phyloP scores from a whole-genome alignment of 2,888 invertebrate genomes.

The Rhingia rostrata region DNA sequence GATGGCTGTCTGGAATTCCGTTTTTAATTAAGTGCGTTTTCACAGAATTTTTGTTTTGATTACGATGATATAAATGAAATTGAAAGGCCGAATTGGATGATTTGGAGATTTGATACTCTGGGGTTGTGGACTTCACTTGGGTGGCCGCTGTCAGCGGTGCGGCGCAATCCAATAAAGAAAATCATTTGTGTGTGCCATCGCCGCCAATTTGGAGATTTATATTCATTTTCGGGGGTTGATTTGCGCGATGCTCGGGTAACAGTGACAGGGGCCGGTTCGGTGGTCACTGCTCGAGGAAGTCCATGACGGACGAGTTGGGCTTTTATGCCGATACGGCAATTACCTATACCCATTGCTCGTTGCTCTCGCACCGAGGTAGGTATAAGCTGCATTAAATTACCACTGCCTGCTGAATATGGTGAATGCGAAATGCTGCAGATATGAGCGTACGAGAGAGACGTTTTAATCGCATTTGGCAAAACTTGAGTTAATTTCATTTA shows the following conservation, averaged over 20 bases:
- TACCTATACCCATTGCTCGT: conserved; percentile 28
- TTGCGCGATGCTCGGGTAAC: conserved; percentile 33
- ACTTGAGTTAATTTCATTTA: conserved; percentile 71
- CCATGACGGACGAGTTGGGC: conserved; percentile 65
- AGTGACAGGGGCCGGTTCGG: conserved; percentile 33
- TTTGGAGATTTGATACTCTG: conserved; percentile 70
- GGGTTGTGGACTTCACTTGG: conserved; percentile 34
- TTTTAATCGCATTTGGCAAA: conserved; percentile 75
- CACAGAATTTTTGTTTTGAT: conserved; percentile 74
- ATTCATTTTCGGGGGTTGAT: conserved; percentile 52
- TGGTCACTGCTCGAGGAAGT: conserved; percentile 21
- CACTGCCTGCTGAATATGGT: conserved; percentile 19
- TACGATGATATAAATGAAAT: conserved; percentile 74
- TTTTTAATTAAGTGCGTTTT: conserved; percentile 74
- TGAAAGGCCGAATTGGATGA: conserved; percentile 70
- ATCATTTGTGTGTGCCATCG: conserved; percentile 47
- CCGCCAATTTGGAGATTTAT: conserved; percentile 56
- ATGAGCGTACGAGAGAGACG: conserved; percentile 28
- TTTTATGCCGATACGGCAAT: conserved; percentile 72
- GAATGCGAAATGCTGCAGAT: too few species aligned
- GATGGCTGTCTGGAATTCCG: conserved; percentile 73
- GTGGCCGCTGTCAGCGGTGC: conserved; percentile 71
- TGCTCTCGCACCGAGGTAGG: conserved; percentile 51
- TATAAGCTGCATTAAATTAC: conserved; percentile 75
- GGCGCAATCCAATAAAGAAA: conserved; percentile 72